Base-by-base conservation (phyloP, 2,113 vertebrate genomes). In the Myrmophylax atrothorax region DNA sequence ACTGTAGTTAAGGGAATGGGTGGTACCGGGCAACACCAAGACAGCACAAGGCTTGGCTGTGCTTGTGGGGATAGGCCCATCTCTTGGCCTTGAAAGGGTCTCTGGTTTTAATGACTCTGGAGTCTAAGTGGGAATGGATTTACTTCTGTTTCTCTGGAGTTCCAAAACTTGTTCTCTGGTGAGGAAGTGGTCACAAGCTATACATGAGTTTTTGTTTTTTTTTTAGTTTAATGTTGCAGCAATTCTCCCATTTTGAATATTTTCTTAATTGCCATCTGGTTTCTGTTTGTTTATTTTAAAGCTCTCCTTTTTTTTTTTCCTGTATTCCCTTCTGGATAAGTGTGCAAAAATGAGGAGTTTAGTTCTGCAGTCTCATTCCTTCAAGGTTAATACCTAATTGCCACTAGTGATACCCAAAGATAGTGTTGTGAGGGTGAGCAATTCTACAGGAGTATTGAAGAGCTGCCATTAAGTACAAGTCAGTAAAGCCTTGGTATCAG, bases 241-340 rank as follows among this genome's bases (percentile, higher is more conserved):
- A 90, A 3, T 53, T 72, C 49, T 93, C n/a, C 14, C n/a, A 10
- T 52, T 87, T 73, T 60, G 18, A 94, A 76, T 33, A 24, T 10
- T 86, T 80, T 68, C 70, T 46, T 4, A 80, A 26, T 91, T 75
- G 38, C 67, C 35, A 40, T 70, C 60, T 95, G 37, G 1, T 56
- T 73, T 87, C 37, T 76, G 18, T 77, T 94, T 84, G 49, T 81
- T 90, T 87, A 22, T 76, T 83, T 90, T 38, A 77, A 79, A 56
- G 20, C 13, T 77, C n/a, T 89, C 46, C 15, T 23, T 66, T 55
- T 29, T 66, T 60, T 33, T 6, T 1, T 1, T 1, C 4, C 12
- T 6, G 0, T 4, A 1, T 84, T 85, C 25, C 44, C 10, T 83
- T 84, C 63, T 86, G 50, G 28, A 16, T 68, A 46, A 67, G 16